Evolutionary conservation across 2,113 vertebrate species (phyloP), one percentile per base, ranked within the genome.

Genomic region (Abramis brama): DNA sequence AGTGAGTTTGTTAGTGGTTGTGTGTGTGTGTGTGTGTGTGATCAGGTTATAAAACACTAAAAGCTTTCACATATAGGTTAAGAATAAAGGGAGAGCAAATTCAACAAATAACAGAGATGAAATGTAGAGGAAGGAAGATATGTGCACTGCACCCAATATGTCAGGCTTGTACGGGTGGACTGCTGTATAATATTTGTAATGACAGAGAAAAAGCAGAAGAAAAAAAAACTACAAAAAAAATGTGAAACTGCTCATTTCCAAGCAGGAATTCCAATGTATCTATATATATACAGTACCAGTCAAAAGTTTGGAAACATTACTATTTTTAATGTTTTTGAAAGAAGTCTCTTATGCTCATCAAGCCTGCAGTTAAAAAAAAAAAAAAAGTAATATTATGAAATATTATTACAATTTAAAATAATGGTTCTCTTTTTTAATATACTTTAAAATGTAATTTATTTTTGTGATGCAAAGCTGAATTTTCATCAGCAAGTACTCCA

Each of bases 61-160:
- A 77, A 55, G 50, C 50, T 30, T 62, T 30, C 60, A 78, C 30
- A 82, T 27, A 57, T 17, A 64, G 55, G 9, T 66, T 76, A 71
- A 79, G 74, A 45, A 59, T 76, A 25, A 25, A n/a, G 50, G 27
- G 21, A 66, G 71, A 80, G 78, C 79, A 47, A 55, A 62, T 27
- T 68, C 23, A 82, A 76, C 27, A 71, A 68, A 30, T 39, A 70
- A 47, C 50, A 70, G 39, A 33, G 43, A 79, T 33, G 1, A 25
- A 74, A 71, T 33, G n/a, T 39, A 71, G 57, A 43, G 33, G 9
- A 12, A 68, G 30, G 39, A 9, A 71, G 52, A 19, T 9, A n/a
- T 1, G 30, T 25, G n/a, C 43, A 9, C 43, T 5, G 4, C 33
- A 70, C 4, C 36, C 30, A 36, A 19, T 17, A 39, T 70, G 23